Conservation (phyloP, 2,113 vertebrate genomes). For the Mastomys natalensis region DNA sequence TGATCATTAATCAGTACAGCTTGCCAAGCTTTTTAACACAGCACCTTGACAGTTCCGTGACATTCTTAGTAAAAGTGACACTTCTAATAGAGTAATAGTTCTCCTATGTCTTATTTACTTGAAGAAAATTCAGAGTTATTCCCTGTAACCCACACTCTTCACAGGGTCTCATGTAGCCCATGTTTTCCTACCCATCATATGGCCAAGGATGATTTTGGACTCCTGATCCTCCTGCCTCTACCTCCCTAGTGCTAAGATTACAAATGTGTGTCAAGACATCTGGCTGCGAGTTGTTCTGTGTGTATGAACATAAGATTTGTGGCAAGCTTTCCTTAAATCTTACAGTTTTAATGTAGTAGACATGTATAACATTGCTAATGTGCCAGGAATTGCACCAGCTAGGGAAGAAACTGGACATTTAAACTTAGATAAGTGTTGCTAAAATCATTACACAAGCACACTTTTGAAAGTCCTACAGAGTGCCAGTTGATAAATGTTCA, state of each 20-base stretch:
- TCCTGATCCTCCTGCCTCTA: neutral
- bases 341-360: neutral
- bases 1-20: conserved; percentile 14
- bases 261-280: too few species aligned
- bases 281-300: neutral
- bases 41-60: neutral
- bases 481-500: neutral
- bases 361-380: neutral
- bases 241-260: neutral
- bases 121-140: neutral
- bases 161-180: neutral
- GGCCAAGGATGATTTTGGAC: neutral
- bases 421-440: neutral
- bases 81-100: neutral
- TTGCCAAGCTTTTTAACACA: conserved; percentile 23
- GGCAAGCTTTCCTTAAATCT: neutral
- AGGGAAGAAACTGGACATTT: neutral
- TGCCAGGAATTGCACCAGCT: neutral
- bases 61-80: neutral
- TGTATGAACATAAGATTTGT: neutral
- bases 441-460: neutral
- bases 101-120: neutral
- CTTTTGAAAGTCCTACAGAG: neutral
- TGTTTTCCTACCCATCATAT: neutral
- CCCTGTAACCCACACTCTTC: neutral